phyloP scores from a whole-genome alignment of 2,113 vertebrate genomes.

The Heterochromis multidens region DNA sequence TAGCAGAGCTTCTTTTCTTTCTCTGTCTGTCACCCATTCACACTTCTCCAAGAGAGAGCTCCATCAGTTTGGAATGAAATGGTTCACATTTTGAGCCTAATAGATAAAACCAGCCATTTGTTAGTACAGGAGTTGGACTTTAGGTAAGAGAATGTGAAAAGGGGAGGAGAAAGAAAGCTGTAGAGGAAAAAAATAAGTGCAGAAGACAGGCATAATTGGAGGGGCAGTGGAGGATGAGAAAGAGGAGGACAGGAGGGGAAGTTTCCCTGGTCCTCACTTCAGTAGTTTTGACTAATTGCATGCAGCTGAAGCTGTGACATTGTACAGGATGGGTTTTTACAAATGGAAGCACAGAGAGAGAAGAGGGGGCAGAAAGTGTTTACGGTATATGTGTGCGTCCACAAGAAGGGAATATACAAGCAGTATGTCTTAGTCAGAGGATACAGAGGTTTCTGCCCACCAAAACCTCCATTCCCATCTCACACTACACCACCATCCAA shows the following conservation, averaged over 20 bases:
- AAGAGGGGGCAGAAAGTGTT: not conserved
- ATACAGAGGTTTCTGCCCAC: not conserved
- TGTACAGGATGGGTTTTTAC: slow-evolving; percentile 6
- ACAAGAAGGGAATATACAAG: not conserved
- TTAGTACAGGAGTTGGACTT: not conserved
- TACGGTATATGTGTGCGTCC: not conserved
- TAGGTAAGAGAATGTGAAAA: not conserved
- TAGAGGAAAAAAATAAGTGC: not conserved
- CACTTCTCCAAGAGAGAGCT: not conserved
- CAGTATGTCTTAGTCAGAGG: not conserved
- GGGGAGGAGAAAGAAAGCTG: not conserved
- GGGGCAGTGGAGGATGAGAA: not conserved
- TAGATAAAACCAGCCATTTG: not conserved
- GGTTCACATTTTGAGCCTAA: not conserved
- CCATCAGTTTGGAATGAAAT: not conserved
- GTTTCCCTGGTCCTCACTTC: not conserved
- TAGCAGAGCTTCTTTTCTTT: not conserved
- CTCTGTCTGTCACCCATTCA: not conserved
- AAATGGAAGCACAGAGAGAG: slow-evolving; percentile 9
- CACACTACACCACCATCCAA: not conserved
- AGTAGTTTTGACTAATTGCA: slow-evolving; percentile 26
- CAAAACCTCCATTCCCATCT: not conserved
- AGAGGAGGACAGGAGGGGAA: not conserved
- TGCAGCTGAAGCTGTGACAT: slow-evolving; percentile 18
- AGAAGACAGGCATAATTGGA: slow-evolving; percentile 7